Evolutionary conservation across 2,888 invertebrate genomes (phyloP), one percentile per base, ranked within the genome.

Genomic region (Gnatocerus cornutus): DNA sequence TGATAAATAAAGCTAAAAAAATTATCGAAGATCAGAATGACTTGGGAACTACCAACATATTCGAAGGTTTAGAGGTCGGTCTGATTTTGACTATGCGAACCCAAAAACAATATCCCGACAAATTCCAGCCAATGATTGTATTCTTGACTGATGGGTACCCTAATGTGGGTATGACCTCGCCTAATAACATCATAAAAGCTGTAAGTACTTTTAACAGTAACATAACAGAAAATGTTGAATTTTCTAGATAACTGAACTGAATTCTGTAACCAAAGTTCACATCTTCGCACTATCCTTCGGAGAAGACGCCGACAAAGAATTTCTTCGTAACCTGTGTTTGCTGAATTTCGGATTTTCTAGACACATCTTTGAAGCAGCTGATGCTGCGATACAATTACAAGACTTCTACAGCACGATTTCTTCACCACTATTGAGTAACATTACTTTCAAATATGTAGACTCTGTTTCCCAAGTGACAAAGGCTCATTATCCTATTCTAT

Each of bases 241-340:
- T 6, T 52, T 52, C 4, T 29, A 52, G 73, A 52, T 73, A 8
- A 84, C 85, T 0, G 86, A 87, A 76, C 84, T 85, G 71, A 89
- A 89, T 80, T 80, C 73, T 7, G n/a, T 4, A 7, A 33, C 1
- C 33, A 33, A 33, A 33, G 61, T 73, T 9, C 70, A 89, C 7
- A 87, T 92, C 67, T 91, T 89, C 80, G 87, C 89, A 0, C 85
- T 93, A 55, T 91, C 90, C 16, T 92, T 92, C 78, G 92, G 92
- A 0, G 86, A 87, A 63, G 89, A 88, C 68, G 90, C 91, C 0
- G 90, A 92, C 81, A 88, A 89, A 75, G 82, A 86, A 14, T 90
- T 92, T 81, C 82, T 93, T 12, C 88, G 89, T 77, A 88, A 88
- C 77, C 78, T 92, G 45, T 88, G 92, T 0, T 84, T 88, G 5